These are phyloP conservation scores for Spatulosminthurus flaviceps DNA, from an alignment of 2,888 invertebrate species.

Conservation along the genomic window DNA sequence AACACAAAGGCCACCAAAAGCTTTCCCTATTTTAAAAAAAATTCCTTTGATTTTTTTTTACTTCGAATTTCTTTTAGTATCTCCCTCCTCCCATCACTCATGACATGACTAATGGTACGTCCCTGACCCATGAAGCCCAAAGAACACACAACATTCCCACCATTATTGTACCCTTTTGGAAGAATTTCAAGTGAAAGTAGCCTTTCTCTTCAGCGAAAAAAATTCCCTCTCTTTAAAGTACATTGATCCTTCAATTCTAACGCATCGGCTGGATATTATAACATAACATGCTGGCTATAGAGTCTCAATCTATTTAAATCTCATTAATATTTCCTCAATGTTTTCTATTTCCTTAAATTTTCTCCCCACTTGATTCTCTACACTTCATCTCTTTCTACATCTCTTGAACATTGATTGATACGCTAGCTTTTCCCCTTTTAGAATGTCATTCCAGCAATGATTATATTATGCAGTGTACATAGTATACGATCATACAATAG, in stretches of 20 bases:
- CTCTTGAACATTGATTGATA: constrained; percentile 22
- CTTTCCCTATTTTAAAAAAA: background rate
- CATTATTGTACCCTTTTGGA: constrained; percentile 15
- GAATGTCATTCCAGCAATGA: no score
- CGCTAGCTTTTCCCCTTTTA: background rate
- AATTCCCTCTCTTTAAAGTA: background rate
- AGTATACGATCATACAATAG: no score
- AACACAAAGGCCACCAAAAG: background rate
- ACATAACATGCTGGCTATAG: no score
- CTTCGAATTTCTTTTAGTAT: constrained; percentile 6
- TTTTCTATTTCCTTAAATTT: background rate
- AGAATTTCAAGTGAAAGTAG: background rate
- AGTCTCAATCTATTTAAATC: constrained; percentile 15
- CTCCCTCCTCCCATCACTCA: background rate
- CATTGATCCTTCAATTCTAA: no score
- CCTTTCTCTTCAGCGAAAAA: background rate
- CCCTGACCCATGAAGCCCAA: constrained; percentile 37
- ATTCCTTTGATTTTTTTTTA: background rate
- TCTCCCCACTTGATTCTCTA: background rate
- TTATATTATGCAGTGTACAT: no score
- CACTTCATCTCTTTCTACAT: background rate
- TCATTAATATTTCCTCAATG: constrained; percentile 18
- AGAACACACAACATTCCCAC: constrained; percentile 20
- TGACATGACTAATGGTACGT: constrained; percentile 45
- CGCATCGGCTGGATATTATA: background rate